phyloP scores from a whole-genome alignment of 2,797 vertebrate genomes.

The Crocodylus rhombifer region DNA sequence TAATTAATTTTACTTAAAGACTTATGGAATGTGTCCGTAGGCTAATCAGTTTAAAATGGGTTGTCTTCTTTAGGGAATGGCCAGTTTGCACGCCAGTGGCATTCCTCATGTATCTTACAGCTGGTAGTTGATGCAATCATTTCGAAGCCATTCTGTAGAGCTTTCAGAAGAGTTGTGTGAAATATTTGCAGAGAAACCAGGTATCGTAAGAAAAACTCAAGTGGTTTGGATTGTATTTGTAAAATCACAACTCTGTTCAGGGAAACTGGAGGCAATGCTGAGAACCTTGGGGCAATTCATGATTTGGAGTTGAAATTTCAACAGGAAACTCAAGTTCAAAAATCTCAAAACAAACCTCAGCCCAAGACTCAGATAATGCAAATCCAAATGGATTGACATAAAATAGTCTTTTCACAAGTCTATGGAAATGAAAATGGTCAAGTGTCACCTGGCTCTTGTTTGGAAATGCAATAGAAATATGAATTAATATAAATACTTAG shows the following conservation, averaged over 20 bases:
- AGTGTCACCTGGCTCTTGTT: not conserved
- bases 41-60: not conserved
- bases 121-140: not conserved
- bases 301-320: not conserved
- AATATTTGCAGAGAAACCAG: not conserved
- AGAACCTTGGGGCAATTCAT: not conserved
- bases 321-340: not conserved
- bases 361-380: not conserved
- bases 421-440: not conserved
- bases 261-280: not conserved
- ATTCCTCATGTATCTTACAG: not conserved
- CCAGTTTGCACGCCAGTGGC: not conserved
- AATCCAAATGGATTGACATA: not conserved
- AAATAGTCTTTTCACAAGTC: not conserved
- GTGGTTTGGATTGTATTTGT: no score
- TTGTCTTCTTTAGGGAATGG: not conserved
- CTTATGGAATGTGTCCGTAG: not conserved
- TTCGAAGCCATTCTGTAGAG: not conserved
- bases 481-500: not conserved
- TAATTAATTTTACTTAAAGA: not conserved
- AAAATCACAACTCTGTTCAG: not conserved
- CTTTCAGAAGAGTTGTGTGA: not conserved
- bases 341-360: not conserved
- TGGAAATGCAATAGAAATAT: not conserved
- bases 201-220: not conserved